Evolutionary conservation across 2,113 vertebrate genomes (phyloP).

Genomic region (Apus apus): DNA sequence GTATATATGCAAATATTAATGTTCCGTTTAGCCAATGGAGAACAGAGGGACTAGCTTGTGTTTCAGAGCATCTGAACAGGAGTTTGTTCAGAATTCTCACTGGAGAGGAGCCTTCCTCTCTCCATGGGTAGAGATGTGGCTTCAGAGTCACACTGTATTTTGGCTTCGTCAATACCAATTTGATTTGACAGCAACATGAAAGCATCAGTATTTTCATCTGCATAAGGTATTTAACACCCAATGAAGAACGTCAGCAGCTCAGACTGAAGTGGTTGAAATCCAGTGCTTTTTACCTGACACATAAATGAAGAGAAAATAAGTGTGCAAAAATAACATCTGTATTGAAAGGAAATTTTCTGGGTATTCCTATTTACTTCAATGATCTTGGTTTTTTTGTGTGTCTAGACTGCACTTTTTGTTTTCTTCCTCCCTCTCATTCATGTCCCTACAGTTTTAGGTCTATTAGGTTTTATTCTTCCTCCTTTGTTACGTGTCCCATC

Average conservation of each 20-base stretch:
- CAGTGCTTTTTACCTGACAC: not conserved
- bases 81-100: not conserved
- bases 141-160: not conserved
- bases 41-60: not conserved
- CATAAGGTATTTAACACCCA: not conserved
- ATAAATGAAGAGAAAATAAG: not conserved
- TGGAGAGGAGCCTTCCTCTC: not conserved
- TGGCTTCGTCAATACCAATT: not conserved
- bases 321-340: not conserved
- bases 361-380: not conserved
- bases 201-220: not conserved
- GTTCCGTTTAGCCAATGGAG: not conserved
- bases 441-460: not conserved
- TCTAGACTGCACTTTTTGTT: not conserved
- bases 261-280: not conserved
- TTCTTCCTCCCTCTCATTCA: not conserved
- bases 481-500: not conserved
- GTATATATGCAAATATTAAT: not conserved
- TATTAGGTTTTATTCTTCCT: not conserved
- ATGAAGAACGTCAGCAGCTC: not conserved
- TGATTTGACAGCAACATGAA: not conserved
- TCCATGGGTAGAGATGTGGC: no score
- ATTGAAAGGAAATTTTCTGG: not conserved
- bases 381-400: not conserved
- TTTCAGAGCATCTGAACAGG: not conserved